Evolutionary conservation across 2,888 invertebrate species (phyloP).

Genomic region (Plagiodera versicolora): DNA sequence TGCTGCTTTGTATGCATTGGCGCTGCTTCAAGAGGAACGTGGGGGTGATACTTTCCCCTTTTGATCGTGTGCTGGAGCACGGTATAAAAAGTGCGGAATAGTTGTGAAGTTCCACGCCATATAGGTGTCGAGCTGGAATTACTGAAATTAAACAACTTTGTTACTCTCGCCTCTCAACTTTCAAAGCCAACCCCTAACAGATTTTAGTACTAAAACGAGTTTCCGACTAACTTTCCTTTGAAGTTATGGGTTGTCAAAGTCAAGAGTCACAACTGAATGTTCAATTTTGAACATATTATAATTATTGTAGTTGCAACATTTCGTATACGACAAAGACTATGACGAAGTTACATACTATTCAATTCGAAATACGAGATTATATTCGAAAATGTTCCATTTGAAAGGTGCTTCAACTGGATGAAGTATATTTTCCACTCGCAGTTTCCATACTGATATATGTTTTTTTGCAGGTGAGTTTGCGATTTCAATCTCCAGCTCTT

Average conservation of each 20-base stretch:
- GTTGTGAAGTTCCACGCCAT: neutral
- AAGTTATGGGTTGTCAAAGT: neutral
- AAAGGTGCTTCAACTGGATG: slow-evolving; percentile 7
- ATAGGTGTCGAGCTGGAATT: slow-evolving; percentile 1
- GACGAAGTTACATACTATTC: no score
- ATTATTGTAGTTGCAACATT: neutral
- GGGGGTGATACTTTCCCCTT: neutral
- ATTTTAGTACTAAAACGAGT: neutral
- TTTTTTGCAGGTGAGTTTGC: slow-evolving; percentile 27
- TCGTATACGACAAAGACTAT: no score
- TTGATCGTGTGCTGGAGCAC: neutral
- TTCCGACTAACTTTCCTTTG: neutral
- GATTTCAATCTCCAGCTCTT: slow-evolving; percentile 16
- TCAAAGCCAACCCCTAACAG: neutral
- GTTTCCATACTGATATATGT: slow-evolving; percentile 8
- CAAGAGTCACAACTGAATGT: neutral
- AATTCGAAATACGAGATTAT: no score
- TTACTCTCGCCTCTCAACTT: neutral
- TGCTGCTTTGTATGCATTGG: slow-evolving; percentile 8
- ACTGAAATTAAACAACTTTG: slow-evolving; percentile 1
- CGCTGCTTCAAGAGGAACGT: neutral
- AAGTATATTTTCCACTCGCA: neutral
- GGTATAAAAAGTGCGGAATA: neutral
- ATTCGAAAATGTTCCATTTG: neutral
- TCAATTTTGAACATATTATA: neutral